Percentiles rank a stretch among this genome's conserved stretches.
These are phyloP conservation scores for Oncorhynchus keta DNA, from an alignment of 2,113 vertebrate species.

Conservation along the genomic window DNA sequence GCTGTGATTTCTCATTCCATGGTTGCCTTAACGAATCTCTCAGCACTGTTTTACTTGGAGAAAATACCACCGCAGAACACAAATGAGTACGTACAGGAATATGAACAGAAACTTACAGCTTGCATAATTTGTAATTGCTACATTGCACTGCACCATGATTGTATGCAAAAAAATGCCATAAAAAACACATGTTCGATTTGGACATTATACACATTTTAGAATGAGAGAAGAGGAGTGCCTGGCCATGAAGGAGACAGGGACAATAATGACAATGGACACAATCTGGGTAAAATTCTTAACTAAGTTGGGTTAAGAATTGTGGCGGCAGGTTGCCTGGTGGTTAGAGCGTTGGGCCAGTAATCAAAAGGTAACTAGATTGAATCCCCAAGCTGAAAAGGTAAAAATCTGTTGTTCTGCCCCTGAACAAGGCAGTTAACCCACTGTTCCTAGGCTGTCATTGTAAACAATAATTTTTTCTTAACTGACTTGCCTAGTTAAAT, in stretches of 20 bases:
- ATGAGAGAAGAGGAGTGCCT: neutral
- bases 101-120: neutral
- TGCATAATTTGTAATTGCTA: neutral
- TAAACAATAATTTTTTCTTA: too few species aligned
- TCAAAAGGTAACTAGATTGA: too few species aligned
- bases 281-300: neutral
- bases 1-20: conserved; percentile 62
- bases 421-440: too few species aligned
- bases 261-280: neutral
- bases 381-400: too few species aligned
- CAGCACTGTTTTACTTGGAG: conserved; percentile 51
- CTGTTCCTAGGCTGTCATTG: too few species aligned
- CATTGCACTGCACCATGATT: neutral
- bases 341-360: too few species aligned
- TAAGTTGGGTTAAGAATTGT: too few species aligned
- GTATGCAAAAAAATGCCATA: neutral
- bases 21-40: conserved; percentile 53
- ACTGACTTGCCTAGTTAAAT: neutral
- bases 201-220: neutral
- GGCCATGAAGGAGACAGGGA: neutral
- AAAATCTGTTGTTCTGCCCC: too few species aligned
- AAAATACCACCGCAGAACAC: conserved; percentile 34
- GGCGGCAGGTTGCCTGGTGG: neutral
- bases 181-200: neutral
- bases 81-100: neutral